These are phyloP conservation scores for Cuculus canorus DNA, from an alignment of 2,797 vertebrate genomes.

Conservation along the genomic window DNA sequence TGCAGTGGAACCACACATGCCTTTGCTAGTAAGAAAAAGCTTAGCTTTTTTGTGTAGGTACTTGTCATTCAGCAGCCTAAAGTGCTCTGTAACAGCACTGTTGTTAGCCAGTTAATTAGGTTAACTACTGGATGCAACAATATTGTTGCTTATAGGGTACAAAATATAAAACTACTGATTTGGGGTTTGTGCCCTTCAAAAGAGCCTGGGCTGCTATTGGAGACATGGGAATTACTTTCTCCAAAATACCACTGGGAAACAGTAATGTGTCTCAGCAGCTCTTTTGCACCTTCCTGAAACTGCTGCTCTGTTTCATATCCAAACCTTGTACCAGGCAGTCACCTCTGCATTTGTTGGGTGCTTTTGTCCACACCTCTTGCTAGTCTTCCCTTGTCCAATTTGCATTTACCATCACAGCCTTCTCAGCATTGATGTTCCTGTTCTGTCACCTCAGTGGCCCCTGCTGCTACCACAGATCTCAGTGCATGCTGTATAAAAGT, in stretches of 20 bases:
- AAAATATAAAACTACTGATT: neutral
- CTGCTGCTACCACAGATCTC: neutral
- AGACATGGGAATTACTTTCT: neutral
- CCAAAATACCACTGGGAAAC: neutral
- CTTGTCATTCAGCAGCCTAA: neutral
- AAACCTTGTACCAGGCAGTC: neutral
- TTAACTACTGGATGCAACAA: neutral
- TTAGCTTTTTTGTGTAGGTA: neutral
- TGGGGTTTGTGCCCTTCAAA: neutral
- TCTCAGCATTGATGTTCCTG: neutral
- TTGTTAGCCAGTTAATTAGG: neutral
- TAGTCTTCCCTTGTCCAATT: neutral
- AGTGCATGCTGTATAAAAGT: neutral
- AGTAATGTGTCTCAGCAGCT: neutral
- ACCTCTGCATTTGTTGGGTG: rapidly evolving
- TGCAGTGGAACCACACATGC: rapidly evolving
- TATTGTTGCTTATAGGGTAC: neutral
- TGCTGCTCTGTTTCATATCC: neutral
- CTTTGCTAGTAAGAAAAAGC: neutral
- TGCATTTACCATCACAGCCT: neutral
- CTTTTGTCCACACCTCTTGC: neutral
- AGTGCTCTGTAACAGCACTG: neutral
- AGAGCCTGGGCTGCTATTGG: neutral
- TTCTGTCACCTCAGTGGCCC: neutral
- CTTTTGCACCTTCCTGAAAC: neutral